phyloP scores from a whole-genome alignment of 2,888 invertebrate genomes.

The Ernsta delagoae region DNA sequence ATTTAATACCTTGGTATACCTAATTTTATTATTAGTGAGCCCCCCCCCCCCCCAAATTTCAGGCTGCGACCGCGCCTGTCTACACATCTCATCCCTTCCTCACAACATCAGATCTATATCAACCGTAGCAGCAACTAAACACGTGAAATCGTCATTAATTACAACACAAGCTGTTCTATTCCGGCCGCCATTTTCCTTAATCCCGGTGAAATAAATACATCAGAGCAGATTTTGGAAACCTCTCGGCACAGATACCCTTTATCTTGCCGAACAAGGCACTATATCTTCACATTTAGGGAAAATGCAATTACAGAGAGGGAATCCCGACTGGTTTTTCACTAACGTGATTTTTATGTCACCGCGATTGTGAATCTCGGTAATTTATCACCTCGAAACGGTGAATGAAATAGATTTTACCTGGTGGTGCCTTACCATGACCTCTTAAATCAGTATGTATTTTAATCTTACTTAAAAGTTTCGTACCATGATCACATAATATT shows the following conservation, averaged over 20 bases:
- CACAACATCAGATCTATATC: neutral
- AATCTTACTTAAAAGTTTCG: too few relatives aligned
- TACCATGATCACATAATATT: too few relatives aligned
- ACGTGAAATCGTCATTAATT: conserved; percentile 34
- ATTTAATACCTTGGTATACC: too few relatives aligned
- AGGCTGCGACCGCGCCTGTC: too few relatives aligned
- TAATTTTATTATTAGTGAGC: too few relatives aligned
- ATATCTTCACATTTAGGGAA: conserved; percentile 37
- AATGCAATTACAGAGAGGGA: conserved; percentile 34
- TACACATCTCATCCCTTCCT: neutral
- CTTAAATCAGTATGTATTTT: too few relatives aligned
- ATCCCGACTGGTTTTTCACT: conserved; percentile 17
- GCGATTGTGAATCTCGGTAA: conserved; percentile 1
- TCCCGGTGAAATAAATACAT: conserved; percentile 36
- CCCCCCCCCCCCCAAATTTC: too few relatives aligned
- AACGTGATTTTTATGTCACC: conserved; percentile 28
- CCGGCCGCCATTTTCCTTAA: conserved; percentile 33
- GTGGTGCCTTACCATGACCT: too few relatives aligned
- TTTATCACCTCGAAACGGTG: neutral
- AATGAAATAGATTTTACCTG: too few relatives aligned
- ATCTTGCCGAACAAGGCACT: conserved; percentile 33
- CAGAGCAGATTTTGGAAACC: conserved; percentile 37
- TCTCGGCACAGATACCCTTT: conserved; percentile 30
- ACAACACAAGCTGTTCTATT: conserved; percentile 24
- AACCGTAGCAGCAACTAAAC: conserved; percentile 8